phyloP scores from a whole-genome alignment of 2,797 vertebrate genomes.

The Notolabrus celidotus region DNA sequence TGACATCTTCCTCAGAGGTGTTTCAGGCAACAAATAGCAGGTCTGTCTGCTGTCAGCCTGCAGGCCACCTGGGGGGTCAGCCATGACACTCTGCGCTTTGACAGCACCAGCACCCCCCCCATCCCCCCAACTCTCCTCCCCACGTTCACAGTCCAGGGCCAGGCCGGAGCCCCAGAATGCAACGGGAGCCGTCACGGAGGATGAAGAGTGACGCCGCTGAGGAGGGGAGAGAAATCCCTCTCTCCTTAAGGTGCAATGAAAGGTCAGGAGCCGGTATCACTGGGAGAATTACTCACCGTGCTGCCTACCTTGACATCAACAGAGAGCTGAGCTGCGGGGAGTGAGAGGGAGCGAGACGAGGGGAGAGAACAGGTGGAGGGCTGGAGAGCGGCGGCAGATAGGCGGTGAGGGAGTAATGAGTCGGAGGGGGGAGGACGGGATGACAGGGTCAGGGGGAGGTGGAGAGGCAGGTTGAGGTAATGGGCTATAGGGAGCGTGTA shows the following conservation, averaged over 20 bases:
- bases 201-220: slow-evolving; percentile 75
- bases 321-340: slow-evolving; percentile 60
- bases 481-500: slow-evolving; percentile 60
- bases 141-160: slow-evolving; percentile 40
- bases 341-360: slow-evolving; percentile 32
- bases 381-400: slow-evolving; percentile 58
- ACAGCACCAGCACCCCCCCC: slow-evolving; percentile 55
- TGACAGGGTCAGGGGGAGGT: slow-evolving; percentile 77
- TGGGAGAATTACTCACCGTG: slow-evolving; percentile 79
- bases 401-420: slow-evolving; percentile 75
- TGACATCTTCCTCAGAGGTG: slow-evolving; percentile 81
- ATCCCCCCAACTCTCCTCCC: background rate
- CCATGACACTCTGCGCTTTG: slow-evolving; percentile 69
- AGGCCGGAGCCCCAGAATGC: slow-evolving; percentile 61
- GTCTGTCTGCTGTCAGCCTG: slow-evolving; percentile 81
- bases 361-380: slow-evolving; percentile 74
- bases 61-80: slow-evolving; percentile 73
- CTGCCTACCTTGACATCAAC: slow-evolving; percentile 67
- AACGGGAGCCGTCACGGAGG: slow-evolving; percentile 70
- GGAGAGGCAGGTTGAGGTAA: slow-evolving; percentile 77
- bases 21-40: slow-evolving; percentile 80
- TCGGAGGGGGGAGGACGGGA: slow-evolving; percentile 43
- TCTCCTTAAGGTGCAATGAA: slow-evolving; percentile 81
- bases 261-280: slow-evolving; percentile 79
- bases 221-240: slow-evolving; percentile 70